Conservation (phyloP, 2,113 vertebrate genomes). For the Bambusicola thoracicus region DNA sequence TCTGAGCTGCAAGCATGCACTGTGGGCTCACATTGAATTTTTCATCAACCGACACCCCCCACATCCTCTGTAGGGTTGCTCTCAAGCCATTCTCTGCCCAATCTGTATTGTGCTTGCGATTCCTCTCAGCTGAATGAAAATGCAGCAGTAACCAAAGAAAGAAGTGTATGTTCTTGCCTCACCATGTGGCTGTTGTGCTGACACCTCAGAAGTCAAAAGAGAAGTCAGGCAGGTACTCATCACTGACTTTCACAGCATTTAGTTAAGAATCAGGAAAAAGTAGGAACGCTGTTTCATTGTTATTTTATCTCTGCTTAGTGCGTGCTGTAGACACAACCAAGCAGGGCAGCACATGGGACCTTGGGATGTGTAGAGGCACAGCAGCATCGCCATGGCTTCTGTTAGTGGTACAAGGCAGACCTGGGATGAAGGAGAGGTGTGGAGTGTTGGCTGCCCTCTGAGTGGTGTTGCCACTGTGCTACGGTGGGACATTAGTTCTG, state of each 20-base stretch:
- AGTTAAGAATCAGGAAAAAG: neutral
- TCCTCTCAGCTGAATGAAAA: too few species aligned
- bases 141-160: too few species aligned
- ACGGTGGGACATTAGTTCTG: accelerated
- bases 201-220: constrained; percentile 3
- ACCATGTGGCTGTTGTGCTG: too few species aligned
- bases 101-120: too few species aligned
- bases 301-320: neutral
- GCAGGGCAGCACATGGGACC: neutral
- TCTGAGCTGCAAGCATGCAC: too few species aligned
- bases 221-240: neutral
- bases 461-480: neutral
- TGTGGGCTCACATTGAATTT: too few species aligned
- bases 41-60: too few species aligned
- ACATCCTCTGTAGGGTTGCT: too few species aligned
- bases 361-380: neutral
- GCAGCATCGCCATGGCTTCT: neutral
- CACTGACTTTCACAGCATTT: neutral
- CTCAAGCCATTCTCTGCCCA: too few species aligned
- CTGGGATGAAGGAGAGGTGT: neutral
- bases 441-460: neutral
- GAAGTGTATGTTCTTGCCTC: too few species aligned
- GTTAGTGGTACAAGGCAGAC: neutral
- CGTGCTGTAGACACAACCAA: neutral
- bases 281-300: neutral